Conservation (phyloP, 2,113 vertebrate genomes). For the Nyctibius bracteatus region DNA sequence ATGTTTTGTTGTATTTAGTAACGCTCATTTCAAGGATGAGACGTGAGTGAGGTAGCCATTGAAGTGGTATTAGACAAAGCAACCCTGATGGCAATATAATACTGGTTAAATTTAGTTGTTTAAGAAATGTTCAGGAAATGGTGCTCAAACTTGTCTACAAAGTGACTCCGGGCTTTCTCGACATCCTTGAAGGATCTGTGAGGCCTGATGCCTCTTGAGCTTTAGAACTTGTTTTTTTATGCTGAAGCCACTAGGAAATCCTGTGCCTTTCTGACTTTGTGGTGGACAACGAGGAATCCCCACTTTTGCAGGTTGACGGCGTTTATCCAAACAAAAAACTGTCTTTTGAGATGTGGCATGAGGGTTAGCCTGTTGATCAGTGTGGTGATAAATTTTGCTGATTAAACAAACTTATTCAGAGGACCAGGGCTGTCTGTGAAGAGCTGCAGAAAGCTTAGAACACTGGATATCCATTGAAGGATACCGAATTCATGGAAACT, state of each 20-base stretch:
- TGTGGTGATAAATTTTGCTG: neutral
- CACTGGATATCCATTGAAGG: neutral
- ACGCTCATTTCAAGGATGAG: neutral
- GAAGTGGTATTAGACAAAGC: neutral
- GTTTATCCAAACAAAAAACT: neutral
- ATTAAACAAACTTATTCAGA: neutral
- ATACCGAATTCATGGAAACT: neutral
- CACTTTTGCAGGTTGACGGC: neutral
- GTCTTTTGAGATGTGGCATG: neutral
- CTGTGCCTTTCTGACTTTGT: neutral
- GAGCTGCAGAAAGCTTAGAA: neutral
- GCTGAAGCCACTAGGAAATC: neutral
- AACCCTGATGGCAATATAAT: neutral
- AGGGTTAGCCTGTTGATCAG: neutral
- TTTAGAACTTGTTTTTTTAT: neutral
- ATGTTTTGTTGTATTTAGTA: neutral
- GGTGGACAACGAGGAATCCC: neutral
- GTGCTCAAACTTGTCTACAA: neutral
- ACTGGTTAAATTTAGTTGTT: neutral
- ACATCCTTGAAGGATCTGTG: neutral
- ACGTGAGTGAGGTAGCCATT: neutral
- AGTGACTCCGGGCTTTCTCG: neutral
- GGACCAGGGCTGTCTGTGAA: neutral
- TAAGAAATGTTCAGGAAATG: neutral
- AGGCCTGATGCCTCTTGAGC: neutral